phyloP scores from a whole-genome alignment of 2,888 invertebrate genomes.

The Caenorhabditis japonica region DNA sequence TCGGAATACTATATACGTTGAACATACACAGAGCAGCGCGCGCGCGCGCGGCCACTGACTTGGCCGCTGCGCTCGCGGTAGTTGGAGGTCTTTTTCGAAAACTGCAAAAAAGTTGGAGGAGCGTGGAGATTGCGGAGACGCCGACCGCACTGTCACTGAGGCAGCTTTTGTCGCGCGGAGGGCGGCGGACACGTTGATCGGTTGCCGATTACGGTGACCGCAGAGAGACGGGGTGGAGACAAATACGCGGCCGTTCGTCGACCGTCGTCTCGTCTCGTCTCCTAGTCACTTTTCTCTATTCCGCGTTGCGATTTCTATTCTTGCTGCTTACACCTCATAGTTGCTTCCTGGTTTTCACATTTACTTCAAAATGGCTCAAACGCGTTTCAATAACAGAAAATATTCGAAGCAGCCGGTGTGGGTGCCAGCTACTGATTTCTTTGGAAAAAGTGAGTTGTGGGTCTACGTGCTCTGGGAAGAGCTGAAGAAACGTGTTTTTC shows the following conservation, averaged over 20 bases:
- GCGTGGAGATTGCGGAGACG: slow-evolving; percentile 12
- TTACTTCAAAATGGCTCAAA: slow-evolving; percentile 62
- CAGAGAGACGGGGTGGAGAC: slow-evolving; percentile 45
- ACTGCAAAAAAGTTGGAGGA: slow-evolving; percentile 49
- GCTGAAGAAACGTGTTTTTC: slow-evolving; percentile 31
- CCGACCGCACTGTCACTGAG: slow-evolving; percentile 13
- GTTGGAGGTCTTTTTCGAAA: slow-evolving; percentile 37
- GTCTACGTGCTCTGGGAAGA: background rate
- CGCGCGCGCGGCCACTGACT: slow-evolving; percentile 29
- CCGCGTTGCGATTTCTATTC: slow-evolving; percentile 32
- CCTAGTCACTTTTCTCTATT: slow-evolving; percentile 36
- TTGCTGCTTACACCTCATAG: slow-evolving; percentile 12
- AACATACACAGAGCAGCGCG: slow-evolving; percentile 24
- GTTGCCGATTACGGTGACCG: slow-evolving; percentile 50
- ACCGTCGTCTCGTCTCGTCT: slow-evolving; percentile 15
- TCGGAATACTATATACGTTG: slow-evolving; percentile 22
- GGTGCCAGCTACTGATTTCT: slow-evolving; percentile 73
- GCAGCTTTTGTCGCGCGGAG: slow-evolving; percentile 50
- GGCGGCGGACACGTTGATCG: slow-evolving; percentile 34
- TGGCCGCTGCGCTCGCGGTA: slow-evolving; percentile 15
- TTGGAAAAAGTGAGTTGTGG: slow-evolving; percentile 68
- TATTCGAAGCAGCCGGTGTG: slow-evolving; percentile 52
- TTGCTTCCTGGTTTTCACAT: slow-evolving; percentile 13
- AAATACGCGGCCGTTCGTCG: slow-evolving; percentile 46
- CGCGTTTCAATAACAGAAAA: slow-evolving; percentile 56